Evolutionary conservation across 2,797 vertebrate genomes (phyloP).

Genomic region (Mycteria americana): DNA sequence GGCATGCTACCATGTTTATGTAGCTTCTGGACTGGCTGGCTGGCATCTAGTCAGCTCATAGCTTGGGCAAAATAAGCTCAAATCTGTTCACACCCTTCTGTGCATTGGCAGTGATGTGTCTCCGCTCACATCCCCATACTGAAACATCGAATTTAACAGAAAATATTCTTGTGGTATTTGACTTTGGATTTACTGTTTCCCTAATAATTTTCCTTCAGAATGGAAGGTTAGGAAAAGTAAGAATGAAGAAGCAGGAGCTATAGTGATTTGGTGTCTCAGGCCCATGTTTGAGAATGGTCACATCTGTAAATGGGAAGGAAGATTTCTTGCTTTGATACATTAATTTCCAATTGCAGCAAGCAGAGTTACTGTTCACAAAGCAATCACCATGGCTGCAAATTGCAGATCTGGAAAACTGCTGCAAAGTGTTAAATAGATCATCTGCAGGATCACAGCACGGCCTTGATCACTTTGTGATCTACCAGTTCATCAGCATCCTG

Average conservation of each 20-base stretch:
- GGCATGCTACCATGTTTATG: neutral
- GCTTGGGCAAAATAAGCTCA: neutral
- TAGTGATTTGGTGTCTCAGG: neutral
- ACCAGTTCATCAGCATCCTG: neutral
- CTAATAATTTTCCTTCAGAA: neutral
- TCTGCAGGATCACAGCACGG: neutral
- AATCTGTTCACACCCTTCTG: constrained; percentile 6
- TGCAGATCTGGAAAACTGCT: neutral
- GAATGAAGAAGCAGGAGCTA: neutral
- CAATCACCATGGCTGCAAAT: neutral
- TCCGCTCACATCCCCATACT: neutral
- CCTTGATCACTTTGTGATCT: neutral
- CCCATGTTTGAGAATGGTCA: neutral
- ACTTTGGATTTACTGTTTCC: neutral
- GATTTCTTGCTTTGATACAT: neutral
- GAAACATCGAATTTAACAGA: neutral
- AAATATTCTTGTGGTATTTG: neutral
- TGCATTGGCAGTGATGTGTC: neutral
- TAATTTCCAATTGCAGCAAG: neutral
- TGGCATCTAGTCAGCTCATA: neutral
- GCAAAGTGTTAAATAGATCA: neutral
- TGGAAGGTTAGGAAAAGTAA: neutral
- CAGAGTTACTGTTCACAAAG: neutral
- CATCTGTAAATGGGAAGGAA: neutral
- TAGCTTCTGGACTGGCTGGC: neutral